Percentiles rank a stretch among this genome's conserved stretches.
phyloP scores from a whole-genome alignment of 1,140 invertebrate genomes.

The Zeugodacus cucurbitae region DNA sequence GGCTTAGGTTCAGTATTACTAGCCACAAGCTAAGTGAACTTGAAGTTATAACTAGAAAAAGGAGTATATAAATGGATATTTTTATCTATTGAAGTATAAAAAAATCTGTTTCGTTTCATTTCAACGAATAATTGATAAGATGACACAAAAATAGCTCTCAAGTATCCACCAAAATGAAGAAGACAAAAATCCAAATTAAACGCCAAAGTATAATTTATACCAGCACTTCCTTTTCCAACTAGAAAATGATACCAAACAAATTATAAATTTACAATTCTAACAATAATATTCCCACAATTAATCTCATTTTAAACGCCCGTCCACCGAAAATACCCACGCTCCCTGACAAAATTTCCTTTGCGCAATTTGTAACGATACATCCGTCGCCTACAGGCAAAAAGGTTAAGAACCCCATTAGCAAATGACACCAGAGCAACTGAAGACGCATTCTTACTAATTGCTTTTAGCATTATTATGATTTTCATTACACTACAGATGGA shows the following conservation, averaged over 20 bases:
- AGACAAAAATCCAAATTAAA: not conserved
- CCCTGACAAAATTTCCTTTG: not conserved
- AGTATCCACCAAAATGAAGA: not conserved
- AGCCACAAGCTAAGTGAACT: not conserved
- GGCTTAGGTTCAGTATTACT: not conserved
- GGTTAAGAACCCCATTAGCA: conserved; percentile 29
- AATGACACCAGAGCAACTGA: not conserved
- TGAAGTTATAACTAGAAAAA: not conserved
- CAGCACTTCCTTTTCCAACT: not conserved
- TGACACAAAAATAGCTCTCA: not conserved
- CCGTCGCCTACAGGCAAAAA: not conserved
- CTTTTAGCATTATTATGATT: not conserved
- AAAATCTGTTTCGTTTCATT: not conserved
- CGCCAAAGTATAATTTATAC: not conserved
- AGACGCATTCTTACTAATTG: not conserved
- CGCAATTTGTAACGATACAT: not conserved
- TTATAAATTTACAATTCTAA: not conserved
- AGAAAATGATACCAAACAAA: not conserved
- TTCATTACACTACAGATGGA: not conserved
- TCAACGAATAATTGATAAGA: not conserved
- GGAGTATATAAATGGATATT: not conserved
- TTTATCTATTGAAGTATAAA: too few species aligned
- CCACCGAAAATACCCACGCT: not conserved
- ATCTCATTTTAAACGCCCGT: not conserved
- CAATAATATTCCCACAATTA: not conserved